Conservation (phyloP, 2,113 vertebrate species). For the Marmota monax region DNA sequence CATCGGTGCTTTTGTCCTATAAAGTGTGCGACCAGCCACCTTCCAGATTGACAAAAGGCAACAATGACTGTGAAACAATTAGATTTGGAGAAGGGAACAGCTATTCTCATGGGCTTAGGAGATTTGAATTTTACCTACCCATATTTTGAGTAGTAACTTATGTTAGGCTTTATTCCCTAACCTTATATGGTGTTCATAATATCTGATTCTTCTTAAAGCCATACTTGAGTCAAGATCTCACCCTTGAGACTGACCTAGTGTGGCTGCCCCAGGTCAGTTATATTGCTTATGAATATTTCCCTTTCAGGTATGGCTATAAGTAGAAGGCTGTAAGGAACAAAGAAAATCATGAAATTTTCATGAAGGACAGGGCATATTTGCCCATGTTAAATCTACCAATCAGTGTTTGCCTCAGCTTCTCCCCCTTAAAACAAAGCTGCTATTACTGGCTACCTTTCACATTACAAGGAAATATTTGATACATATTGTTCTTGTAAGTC, state of each 20-base stretch:
- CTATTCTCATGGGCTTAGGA: neutral
- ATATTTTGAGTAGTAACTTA: neutral
- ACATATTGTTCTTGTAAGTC: neutral
- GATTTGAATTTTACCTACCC: neutral
- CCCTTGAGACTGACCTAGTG: neutral
- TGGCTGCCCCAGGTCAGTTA: neutral
- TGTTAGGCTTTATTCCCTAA: neutral
- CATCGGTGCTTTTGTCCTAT: neutral
- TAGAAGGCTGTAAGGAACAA: neutral
- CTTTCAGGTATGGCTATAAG: neutral
- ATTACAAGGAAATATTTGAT: neutral
- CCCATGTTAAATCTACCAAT: neutral
- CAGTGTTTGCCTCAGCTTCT: neutral
- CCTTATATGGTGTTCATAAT: neutral
- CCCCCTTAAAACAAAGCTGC: neutral
- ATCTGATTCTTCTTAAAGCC: conserved; percentile 41
- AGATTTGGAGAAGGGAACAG: neutral
- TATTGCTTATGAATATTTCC: neutral
- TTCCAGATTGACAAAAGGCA: neutral
- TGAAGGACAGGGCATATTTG: neutral
- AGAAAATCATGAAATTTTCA: neutral
- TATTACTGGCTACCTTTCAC: neutral
- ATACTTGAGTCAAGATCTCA: conserved; percentile 36
- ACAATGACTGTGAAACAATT: neutral
- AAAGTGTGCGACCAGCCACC: neutral